Percentiles rank a stretch among this genome's conserved stretches.
Evolutionary conservation across 2,797 vertebrate species (phyloP).

Genomic region (Phylloscopus collybita): DNA sequence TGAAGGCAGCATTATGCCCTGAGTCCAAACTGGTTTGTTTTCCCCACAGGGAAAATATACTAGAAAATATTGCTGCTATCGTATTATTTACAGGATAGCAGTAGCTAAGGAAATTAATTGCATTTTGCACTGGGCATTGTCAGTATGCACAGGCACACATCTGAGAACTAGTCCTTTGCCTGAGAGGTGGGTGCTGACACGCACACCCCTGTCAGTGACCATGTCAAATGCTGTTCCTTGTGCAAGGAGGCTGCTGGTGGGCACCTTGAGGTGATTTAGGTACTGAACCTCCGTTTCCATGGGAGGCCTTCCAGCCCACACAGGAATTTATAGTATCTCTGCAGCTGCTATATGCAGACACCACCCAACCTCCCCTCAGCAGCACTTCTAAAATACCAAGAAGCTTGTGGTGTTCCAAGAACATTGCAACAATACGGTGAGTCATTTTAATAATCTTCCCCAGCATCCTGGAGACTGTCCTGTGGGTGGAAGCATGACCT

Average conservation of each 20-base stretch:
- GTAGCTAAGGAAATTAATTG: not conserved
- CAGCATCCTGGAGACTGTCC: not conserved
- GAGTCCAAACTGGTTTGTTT: not conserved
- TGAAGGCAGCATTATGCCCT: not conserved
- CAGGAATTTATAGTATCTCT: not conserved
- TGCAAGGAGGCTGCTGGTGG: not conserved
- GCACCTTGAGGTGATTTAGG: not conserved
- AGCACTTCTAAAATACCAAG: not conserved
- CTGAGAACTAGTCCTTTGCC: not conserved
- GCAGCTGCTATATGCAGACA: not conserved
- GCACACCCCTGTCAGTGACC: not conserved
- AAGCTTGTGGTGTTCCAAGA: not conserved
- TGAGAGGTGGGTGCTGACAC: not conserved
- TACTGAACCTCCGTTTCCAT: not conserved
- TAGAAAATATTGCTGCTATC: not conserved
- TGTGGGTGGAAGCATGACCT: not conserved
- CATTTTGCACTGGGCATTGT: not conserved
- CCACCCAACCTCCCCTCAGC: not conserved
- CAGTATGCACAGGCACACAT: not conserved
- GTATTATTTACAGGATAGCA: not conserved
- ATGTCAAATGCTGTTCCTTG: not conserved
- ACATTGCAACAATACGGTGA: not conserved
- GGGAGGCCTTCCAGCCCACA: not conserved
- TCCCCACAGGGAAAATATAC: not conserved
- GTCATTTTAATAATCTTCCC: not conserved